A percentile compares a stretch with the other conserved stretches of the same genome.
Evolutionary conservation across 1,140 invertebrate species (phyloP).

Genomic region (Dolichoris vasculosae): DNA sequence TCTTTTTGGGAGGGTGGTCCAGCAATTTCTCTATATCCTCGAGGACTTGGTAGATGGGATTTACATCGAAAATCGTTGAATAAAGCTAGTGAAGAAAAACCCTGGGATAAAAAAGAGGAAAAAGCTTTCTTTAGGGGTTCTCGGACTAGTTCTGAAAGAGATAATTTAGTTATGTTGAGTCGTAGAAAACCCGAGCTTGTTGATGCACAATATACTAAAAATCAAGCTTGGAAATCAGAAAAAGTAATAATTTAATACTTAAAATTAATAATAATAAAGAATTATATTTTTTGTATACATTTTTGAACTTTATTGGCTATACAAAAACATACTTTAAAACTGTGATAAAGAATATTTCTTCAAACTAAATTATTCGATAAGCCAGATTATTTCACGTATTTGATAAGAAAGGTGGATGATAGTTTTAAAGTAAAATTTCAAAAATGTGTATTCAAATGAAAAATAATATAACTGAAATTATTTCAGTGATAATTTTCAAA

Average conservation of each 20-base stretch:
- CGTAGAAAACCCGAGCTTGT: slow-evolving; percentile 85
- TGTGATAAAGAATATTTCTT: no score
- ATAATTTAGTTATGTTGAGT: slow-evolving; percentile 91
- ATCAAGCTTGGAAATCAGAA: slow-evolving; percentile 98
- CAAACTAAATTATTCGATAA: no score
- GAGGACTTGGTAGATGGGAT: slow-evolving; percentile 95
- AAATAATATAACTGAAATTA: no score
- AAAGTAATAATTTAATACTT: slow-evolving; percentile 72
- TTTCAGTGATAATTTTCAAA: no score
- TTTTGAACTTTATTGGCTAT: background rate
- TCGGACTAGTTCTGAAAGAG: slow-evolving; percentile 91
- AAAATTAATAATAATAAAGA: background rate
- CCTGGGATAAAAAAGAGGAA: slow-evolving; percentile 86
- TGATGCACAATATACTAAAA: slow-evolving; percentile 97
- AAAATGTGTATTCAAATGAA: no score
- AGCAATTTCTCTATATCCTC: slow-evolving; percentile 93
- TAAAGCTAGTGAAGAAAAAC: slow-evolving; percentile 77
- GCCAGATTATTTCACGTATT: no score
- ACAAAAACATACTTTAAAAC: background rate
- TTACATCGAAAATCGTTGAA: slow-evolving; percentile 83
- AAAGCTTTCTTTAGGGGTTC: slow-evolving; percentile 95
- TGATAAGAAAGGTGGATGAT: no score
- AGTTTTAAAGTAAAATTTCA: no score
- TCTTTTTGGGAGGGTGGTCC: slow-evolving; percentile 98
- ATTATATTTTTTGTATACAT: background rate